These are phyloP conservation scores for Phyllostomus discolor DNA, from an alignment of 2,113 vertebrate genomes.

Conservation along the genomic window DNA sequence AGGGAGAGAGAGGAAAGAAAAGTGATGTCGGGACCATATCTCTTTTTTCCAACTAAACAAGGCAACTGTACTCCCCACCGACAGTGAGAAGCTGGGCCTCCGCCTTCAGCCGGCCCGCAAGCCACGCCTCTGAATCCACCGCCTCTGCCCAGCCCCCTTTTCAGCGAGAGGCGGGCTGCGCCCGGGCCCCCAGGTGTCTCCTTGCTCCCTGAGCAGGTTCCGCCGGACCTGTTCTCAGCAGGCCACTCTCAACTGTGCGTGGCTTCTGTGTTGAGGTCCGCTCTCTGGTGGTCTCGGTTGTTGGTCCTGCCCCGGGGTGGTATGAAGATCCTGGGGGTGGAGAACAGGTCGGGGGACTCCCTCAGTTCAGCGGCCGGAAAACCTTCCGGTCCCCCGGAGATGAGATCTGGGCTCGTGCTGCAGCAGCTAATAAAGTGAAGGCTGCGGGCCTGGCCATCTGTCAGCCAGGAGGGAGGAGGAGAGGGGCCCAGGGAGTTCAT, in stretches of 20 bases:
- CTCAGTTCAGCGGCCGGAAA: not conserved
- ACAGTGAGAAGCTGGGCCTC: not conserved
- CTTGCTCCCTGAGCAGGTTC: not conserved
- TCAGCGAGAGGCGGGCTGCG: not conserved
- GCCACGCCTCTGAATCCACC: not conserved
- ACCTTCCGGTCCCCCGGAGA: not conserved
- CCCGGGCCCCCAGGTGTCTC: fast-evolving
- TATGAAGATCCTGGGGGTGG: not conserved
- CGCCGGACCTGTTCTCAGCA: not conserved
- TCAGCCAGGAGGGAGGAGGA: not conserved
- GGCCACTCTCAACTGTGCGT: not conserved
- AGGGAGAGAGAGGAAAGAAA: not conserved
- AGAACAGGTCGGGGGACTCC: not conserved
- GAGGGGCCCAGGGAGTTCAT: not conserved
- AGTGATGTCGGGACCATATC: not conserved
- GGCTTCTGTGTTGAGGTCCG: not conserved
- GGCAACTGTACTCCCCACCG: not conserved
- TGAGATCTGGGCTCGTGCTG: not conserved
- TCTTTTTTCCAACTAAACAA: not conserved
- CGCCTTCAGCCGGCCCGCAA: not conserved
- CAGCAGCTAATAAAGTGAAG: not conserved
- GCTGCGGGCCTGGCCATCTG: not conserved
- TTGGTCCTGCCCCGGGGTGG: not conserved
- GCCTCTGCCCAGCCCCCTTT: not conserved
- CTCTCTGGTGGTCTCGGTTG: not conserved